Evolutionary conservation across 2,113 vertebrate species (phyloP).

Genomic region (Myotis lucifugus): DNA sequence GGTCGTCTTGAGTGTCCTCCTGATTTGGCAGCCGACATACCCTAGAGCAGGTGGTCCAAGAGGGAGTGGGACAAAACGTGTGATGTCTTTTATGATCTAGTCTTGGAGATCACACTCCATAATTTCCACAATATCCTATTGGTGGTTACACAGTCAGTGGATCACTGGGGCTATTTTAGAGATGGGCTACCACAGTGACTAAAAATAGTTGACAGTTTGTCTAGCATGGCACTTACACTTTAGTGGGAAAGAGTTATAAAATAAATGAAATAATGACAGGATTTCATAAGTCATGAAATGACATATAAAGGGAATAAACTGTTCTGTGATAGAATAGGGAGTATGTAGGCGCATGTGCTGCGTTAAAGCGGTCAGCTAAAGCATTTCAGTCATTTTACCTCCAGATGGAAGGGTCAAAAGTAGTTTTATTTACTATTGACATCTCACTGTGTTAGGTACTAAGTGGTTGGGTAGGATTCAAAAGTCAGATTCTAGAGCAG

Average conservation of each 20-base stretch:
- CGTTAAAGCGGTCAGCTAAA: background rate
- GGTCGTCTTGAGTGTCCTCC: background rate
- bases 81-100: background rate
- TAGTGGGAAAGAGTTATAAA: constrained; percentile 10
- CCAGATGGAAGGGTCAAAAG: background rate
- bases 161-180: background rate
- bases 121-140: background rate
- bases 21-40: background rate
- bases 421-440: background rate
- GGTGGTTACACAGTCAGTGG: background rate
- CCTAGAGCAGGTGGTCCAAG: background rate
- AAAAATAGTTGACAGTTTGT: background rate
- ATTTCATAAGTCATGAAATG: background rate
- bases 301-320: background rate
- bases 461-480: background rate
- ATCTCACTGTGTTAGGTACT: background rate
- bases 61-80: background rate
- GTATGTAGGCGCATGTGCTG: too few species aligned
- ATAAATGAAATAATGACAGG: background rate
- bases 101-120: background rate
- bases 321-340: background rate
- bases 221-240: background rate
- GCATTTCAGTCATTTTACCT: background rate
- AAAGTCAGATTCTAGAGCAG: background rate
- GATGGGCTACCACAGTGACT: background rate